Evolutionary conservation across 1,140 invertebrate genomes (phyloP), one percentile per base, ranked within the genome.

Genomic region (Nasonia giraulti): DNA sequence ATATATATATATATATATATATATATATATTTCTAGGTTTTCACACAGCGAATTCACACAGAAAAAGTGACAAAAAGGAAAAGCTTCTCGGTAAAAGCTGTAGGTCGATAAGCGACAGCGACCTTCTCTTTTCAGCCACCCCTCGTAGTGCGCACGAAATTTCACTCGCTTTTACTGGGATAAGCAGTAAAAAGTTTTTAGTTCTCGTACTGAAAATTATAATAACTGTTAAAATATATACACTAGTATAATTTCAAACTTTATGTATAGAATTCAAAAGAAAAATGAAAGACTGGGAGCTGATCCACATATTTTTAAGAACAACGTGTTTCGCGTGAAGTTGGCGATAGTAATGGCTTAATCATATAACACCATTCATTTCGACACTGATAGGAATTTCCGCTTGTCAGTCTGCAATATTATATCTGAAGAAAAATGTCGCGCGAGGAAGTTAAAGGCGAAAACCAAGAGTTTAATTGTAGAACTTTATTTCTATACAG

Each of bases 21-120:
- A 55, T 55, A 55, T 55, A 55, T 55, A 55, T 55, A 17, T 17
- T 1, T 55, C 17, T 50, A 33, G 50, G 12, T 82, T 82, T 82
- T 76, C 73, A 68, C 33, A 33, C 2, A 66, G 73, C 50, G 66
- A 76, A 33, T 76, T 76, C 33, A 20, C 73, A 66, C 20, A 75
- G 33, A 33, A 40, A 62, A 82, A 40, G 71, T 2, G 73, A 47
- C 5, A 80, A 80, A 80, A 73, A 71, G 68, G 66, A 40, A 62
- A 71, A 62, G 27, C 50, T 79, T 12, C 12, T 40, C 37, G 11
- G 55, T 79, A 80, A 80, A 80, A 80, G 37, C 68, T 73, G 66
- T 80, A 80, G 79, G 68, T 80, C 78, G 78, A 69, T 80, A 80
- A 80, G 23, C 37, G 79, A 47, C 79, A 71, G 33, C 78, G 78